A percentile compares a stretch with the other conserved stretches of the same genome.
phyloP scores from a whole-genome alignment of 2,888 invertebrate genomes.

The Tetrapedia diversipes region DNA sequence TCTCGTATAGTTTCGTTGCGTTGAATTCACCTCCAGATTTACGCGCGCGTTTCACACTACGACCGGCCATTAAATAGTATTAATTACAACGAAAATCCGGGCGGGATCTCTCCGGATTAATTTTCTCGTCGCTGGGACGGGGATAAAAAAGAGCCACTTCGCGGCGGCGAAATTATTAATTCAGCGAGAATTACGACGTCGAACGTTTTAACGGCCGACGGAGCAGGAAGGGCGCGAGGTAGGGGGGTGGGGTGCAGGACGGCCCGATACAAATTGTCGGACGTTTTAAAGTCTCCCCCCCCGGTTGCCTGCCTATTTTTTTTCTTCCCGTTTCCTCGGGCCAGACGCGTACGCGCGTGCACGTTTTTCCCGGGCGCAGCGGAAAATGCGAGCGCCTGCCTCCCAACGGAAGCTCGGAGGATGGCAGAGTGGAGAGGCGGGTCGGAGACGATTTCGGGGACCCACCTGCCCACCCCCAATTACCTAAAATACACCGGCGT shows the following conservation, averaged over 20 bases:
- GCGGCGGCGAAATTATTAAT: conserved; percentile 45
- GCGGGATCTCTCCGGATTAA: conserved; percentile 25
- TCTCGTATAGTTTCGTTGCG: not conserved
- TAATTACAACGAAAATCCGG: conserved; percentile 42
- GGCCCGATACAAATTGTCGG: conserved; percentile 47
- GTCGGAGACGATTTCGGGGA: conserved; percentile 51
- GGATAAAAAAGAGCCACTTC: conserved; percentile 15
- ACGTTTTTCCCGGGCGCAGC: not conserved
- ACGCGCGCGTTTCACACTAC: conserved; percentile 20
- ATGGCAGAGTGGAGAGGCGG: conserved; percentile 19
- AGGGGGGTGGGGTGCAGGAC: not conserved
- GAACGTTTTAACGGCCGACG: conserved; percentile 34
- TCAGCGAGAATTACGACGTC: conserved; percentile 44
- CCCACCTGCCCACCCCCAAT: conserved; percentile 54
- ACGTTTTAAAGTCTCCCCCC: conserved; percentile 34
- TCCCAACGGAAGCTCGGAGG: too few relatives aligned
- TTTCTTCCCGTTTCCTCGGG: not conserved
- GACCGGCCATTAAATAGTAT: conserved; percentile 32
- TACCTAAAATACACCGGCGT: conserved; percentile 66
- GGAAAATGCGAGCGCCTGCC: conserved; percentile 40
- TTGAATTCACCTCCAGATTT: conserved; percentile 15
- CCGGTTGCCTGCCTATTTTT: not conserved
- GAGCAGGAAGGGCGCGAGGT: not conserved
- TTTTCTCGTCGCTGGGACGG: conserved; percentile 32
- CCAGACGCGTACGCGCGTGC: conserved; percentile 1